Conservation (phyloP, 2,113 vertebrate genomes). For the Channa argus region DNA sequence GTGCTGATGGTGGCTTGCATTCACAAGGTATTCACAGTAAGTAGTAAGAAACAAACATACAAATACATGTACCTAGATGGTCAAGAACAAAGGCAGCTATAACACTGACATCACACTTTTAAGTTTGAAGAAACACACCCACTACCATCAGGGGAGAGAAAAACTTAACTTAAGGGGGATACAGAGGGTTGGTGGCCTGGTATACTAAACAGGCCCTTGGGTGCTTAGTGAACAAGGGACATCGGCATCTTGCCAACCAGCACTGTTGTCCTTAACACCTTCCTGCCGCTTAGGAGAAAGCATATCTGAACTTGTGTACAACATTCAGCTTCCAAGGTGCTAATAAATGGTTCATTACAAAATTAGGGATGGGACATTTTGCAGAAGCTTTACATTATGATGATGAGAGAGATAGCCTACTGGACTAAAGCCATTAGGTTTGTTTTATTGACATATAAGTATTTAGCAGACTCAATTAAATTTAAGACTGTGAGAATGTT, state of each 20-base stretch:
- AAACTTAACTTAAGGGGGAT: slow-evolving; percentile 36
- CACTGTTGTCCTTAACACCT: slow-evolving; percentile 71
- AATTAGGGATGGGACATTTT: slow-evolving; percentile 25
- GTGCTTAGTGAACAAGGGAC: slow-evolving; percentile 72
- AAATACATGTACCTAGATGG: not conserved
- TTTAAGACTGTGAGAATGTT: not conserved
- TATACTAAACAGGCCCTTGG: slow-evolving; percentile 65
- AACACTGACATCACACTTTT: no score
- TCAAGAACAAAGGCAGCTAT: not conserved
- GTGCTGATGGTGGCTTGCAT: slow-evolving; percentile 37
- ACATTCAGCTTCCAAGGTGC: slow-evolving; percentile 29
- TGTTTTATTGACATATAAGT: no score
- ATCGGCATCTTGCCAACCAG: slow-evolving; percentile 66
- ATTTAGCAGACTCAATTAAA: not conserved
- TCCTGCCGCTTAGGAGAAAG: slow-evolving; percentile 40
- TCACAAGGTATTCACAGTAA: slow-evolving; percentile 34
- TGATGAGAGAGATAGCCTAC: not conserved
- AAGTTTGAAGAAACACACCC: slow-evolving; percentile 1
- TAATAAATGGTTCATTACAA: slow-evolving; percentile 58
- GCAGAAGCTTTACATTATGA: slow-evolving; percentile 26
- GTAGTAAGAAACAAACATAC: slow-evolving; percentile 13
- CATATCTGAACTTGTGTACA: slow-evolving; percentile 25
- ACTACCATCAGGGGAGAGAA: slow-evolving; percentile 49
- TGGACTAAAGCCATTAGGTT: no score
- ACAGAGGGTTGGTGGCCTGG: slow-evolving; percentile 51